Conservation (phyloP, 2,113 vertebrate species). For the Poecile atricapillus region DNA sequence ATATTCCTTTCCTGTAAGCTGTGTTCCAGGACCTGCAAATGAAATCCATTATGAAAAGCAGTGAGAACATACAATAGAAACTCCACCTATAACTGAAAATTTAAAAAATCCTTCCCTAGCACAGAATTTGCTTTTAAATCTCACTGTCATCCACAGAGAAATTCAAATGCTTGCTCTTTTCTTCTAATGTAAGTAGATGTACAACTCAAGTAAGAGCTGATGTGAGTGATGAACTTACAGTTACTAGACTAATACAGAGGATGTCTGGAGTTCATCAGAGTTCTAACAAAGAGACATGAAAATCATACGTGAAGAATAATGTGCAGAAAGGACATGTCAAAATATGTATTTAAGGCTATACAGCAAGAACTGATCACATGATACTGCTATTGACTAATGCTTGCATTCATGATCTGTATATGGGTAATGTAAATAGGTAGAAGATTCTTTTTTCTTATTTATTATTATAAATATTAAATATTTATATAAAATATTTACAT, state of each 20-base stretch:
- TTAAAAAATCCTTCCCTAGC: background rate
- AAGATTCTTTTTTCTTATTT: background rate
- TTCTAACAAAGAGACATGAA: background rate
- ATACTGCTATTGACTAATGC: background rate
- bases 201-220: background rate
- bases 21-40: constrained; percentile 39
- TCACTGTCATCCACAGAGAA: background rate
- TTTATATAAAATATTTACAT: no score
- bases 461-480: no score
- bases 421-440: background rate
- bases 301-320: background rate
- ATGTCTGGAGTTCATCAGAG: background rate
- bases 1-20: constrained; percentile 77
- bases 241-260: background rate
- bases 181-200: background rate
- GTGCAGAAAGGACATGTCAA: background rate
- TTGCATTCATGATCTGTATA: background rate
- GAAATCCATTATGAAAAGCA: background rate
- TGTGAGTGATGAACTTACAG: background rate
- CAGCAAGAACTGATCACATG: background rate
- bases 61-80: background rate
- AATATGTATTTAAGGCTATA: background rate
- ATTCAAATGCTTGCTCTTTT: background rate
- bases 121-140: background rate
- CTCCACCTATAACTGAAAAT: background rate